Base-by-base conservation (phyloP, 2,797 vertebrate genomes). In the Lacerta viridis region DNA sequence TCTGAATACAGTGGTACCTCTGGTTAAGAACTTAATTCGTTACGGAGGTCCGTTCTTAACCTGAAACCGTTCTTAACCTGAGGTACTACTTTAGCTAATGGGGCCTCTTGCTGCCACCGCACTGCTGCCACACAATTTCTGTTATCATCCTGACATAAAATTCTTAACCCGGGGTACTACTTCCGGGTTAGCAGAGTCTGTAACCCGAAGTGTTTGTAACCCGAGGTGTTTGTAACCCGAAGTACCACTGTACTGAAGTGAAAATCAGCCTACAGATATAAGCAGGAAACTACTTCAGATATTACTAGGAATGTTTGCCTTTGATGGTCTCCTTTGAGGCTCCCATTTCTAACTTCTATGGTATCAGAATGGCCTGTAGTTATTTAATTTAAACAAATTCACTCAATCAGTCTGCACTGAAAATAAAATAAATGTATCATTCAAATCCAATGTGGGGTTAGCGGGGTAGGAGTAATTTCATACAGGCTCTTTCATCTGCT, bases 311-410 rank as follows among this genome's bases (percentile, higher is more conserved):
- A 78, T 36, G 17, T 17, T 72, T 78, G 6, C 55, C 87, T 89
- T 83, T 74, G 86, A 85, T 91, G 66, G 59, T 75, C 82, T 92
- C 88, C 84, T 93, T 68, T 88, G 89, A 91, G 88, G 72, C 68
- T 77, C 71, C 89, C 89, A 20, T 85, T 94, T 92, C 93, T 95
- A 90, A 93, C 80, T 87, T 91, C 77, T 85, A 84, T 84, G 43
- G 83, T 94, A 87, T 76, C 89, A 86, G 80, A 75, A 80, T 0
- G 0, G 91, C 77, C 80, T 88, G 77, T 29, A 75, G 46, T 82
- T 43, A 91, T 94, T 93, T 88, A 90, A 93, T 90, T 94, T 92
- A 90, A 92, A 87, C 66, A 91, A 94, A 94, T 84, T 89, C 75
- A 92, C 27, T 85, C 85, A 80, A 74, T 90, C 88, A 95, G 84